Evolutionary conservation across 2,797 vertebrate genomes (phyloP).

Genomic region (Pipistrellus pipistrellus): DNA sequence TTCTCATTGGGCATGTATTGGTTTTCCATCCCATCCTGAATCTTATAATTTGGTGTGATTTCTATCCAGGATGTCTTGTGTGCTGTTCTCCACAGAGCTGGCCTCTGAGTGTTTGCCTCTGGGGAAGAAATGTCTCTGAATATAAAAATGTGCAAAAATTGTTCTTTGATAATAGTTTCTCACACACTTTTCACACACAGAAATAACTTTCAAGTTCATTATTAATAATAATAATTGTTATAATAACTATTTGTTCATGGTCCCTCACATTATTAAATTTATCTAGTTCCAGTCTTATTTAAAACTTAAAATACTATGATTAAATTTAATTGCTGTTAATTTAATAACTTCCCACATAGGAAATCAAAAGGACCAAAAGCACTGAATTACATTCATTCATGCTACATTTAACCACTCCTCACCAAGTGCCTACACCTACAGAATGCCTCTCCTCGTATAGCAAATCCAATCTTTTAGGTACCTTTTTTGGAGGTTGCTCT

Average conservation of each 20-base stretch:
- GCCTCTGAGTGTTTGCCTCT: conserved; percentile 1
- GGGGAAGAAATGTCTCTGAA: conserved; percentile 41
- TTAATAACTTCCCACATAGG: conserved; percentile 30
- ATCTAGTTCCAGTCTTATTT: conserved; percentile 6
- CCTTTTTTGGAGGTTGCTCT: background rate
- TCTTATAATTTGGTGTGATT: background rate
- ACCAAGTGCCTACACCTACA: background rate
- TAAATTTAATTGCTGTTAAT: conserved; percentile 2
- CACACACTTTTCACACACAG: background rate
- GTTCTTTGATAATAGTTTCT: conserved; percentile 29
- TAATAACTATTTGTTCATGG: background rate
- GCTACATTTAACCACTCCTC: background rate
- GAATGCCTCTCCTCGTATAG: background rate
- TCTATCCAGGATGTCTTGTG: background rate
- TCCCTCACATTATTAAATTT: background rate
- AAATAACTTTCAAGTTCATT: conserved; percentile 52
- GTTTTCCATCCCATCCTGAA: background rate
- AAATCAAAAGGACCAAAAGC: conserved; percentile 27
- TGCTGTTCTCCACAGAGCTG: conserved; percentile 3
- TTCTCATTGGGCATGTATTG: background rate
- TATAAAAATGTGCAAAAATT: conserved; percentile 26
- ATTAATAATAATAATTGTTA: conserved; percentile 29
- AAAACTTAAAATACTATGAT: conserved; percentile 45
- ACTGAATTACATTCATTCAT: background rate
- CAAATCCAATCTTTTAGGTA: background rate